Percentiles rank a stretch among this genome's conserved stretches.
These are phyloP conservation scores for Sesamia inferens DNA, from an alignment of 2,888 invertebrate genomes.

Conservation along the genomic window DNA sequence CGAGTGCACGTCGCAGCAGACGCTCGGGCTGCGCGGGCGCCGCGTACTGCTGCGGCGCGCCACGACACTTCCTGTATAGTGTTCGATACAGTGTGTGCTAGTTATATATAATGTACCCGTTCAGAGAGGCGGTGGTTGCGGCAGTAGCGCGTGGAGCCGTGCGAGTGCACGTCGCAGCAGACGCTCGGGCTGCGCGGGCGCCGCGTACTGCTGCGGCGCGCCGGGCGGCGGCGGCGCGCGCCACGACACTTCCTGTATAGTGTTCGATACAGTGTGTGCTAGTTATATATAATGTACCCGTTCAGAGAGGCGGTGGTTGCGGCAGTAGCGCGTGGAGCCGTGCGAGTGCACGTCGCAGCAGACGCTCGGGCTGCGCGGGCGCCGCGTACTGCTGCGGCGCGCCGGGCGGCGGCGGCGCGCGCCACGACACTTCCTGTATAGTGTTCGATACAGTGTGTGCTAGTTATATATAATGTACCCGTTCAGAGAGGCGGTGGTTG, in stretches of 20 bases:
- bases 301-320: slow-evolving; percentile 2
- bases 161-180: slow-evolving; percentile 58
- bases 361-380: slow-evolving; percentile 59
- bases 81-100: no score
- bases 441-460: no score
- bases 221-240: slow-evolving; percentile 83
- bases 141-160: slow-evolving; percentile 39
- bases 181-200: slow-evolving; percentile 60
- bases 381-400: slow-evolving; percentile 68
- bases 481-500: slow-evolving; percentile 3
- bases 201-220: slow-evolving; percentile 68
- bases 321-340: slow-evolving; percentile 40
- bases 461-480: no score
- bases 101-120: no score
- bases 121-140: slow-evolving; percentile 4
- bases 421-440: slow-evolving; percentile 97
- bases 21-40: slow-evolving; percentile 62
- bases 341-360: slow-evolving; percentile 58
- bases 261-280: no score
- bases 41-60: slow-evolving; percentile 68
- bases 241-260: slow-evolving; percentile 96
- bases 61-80: no score
- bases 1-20: slow-evolving; percentile 59
- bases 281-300: no score
- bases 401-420: slow-evolving; percentile 77